Evolutionary conservation across 2,113 vertebrate genomes (phyloP), one percentile per base, ranked within the genome.

Genomic region (Podiceps cristatus): DNA sequence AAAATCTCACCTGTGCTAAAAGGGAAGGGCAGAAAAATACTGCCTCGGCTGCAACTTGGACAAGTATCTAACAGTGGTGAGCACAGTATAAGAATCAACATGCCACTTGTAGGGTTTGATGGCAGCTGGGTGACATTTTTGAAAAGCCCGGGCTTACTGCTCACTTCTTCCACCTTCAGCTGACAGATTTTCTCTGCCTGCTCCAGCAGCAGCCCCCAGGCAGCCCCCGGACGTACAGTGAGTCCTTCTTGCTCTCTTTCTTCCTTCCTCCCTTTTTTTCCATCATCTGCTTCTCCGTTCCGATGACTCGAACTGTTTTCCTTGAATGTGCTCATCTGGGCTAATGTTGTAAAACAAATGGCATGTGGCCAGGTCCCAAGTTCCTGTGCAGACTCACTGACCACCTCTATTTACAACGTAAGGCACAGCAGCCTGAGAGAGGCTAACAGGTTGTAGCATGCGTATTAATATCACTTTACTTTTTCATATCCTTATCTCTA

Each of bases 401-500:
- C 95, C 93, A 35, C 37, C 81, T 62, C 81, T 23, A 5, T 28
- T 60, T 24, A 35, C 77, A 71, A 68, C 1, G 0, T 5, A 60
- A 68, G 67, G 72, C 69, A 10, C 14, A 1, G 73, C 90, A 79
- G 81, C 71, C 40, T 29, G 4, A 2, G 28, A 81, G 80, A 56
- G 53, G 53, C 73, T 49, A 10, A 3, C 96, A 66, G 81, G 95
- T 85, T 82, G 62, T 66, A 78, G 82, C 95, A n/a, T 4, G 90
- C 9, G 10, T 12, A 45, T 88, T 86, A 81, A 95, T 92, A 93
- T 80, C 53, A 16, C 75, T 78, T 60, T 22, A 56, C 58, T 67
- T 83, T 72, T 86, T 86, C 90, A 74, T 74, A 63, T 22, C 78
- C 92, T 95, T 97, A 95, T 97, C 96, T 95, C 74, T 50, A 86